These are phyloP conservation scores for Callyntrura guangdongensis DNA, from an alignment of 2,888 invertebrate genomes.

Conservation along the genomic window DNA sequence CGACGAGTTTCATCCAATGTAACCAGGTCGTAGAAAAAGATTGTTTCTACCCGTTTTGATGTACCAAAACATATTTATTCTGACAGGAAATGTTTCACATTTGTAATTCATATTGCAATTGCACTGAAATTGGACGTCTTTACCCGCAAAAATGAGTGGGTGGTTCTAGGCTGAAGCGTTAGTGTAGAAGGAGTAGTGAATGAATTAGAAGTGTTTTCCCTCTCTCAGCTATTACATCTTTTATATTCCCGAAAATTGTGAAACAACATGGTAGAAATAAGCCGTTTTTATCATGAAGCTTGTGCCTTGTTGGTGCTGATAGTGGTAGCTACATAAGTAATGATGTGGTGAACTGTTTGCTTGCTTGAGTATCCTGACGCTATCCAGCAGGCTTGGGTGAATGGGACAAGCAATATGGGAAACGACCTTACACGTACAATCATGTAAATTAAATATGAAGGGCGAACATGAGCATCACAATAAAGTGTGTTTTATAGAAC, in stretches of 20 bases:
- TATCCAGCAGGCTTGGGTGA: not conserved
- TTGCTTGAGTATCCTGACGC: not conserved
- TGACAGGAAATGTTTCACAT: constrained; percentile 20
- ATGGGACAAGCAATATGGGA: constrained; percentile 30
- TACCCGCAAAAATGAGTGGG: not conserved
- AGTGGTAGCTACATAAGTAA: not conserved
- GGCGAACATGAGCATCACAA: constrained; percentile 45
- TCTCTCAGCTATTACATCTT: not conserved
- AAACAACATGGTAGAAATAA: not conserved
- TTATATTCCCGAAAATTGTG: constrained; percentile 21
- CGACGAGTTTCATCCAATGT: constrained; percentile 20
- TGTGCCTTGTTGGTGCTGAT: not conserved
- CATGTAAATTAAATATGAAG: constrained; percentile 64
- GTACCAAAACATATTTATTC: constrained; percentile 21
- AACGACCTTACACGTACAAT: constrained; percentile 29
- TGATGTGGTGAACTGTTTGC: not conserved
- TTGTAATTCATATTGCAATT: constrained; percentile 49
- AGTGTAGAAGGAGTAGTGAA: constrained; percentile 21
- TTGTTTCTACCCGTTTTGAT: constrained; percentile 17
- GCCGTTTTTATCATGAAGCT: not conserved
- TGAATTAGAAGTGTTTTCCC: not conserved
- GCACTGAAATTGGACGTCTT: constrained; percentile 28
- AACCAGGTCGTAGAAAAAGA: constrained; percentile 4
- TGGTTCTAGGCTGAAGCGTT: not conserved
- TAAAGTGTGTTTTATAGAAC: constrained; percentile 40